Conservation (phyloP, 2,113 vertebrate species). For the Tetrao urogallus region DNA sequence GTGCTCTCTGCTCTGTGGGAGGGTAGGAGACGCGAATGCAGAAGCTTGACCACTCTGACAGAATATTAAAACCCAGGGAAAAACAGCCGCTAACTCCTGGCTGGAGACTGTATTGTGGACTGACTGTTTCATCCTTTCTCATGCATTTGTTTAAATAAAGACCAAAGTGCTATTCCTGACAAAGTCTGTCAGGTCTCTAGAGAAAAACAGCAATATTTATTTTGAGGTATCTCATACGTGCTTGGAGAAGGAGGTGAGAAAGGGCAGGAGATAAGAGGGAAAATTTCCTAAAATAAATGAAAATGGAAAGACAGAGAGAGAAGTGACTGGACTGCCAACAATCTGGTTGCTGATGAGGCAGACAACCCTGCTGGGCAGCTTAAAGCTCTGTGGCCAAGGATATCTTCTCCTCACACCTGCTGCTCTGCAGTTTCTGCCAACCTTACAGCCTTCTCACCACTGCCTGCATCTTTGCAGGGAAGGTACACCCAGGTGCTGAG, state of each 20-base stretch:
- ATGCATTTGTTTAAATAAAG: background rate
- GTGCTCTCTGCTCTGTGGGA: background rate
- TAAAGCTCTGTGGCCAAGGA: background rate
- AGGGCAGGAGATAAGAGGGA: too few species aligned
- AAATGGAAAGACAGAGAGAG: background rate
- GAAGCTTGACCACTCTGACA: background rate
- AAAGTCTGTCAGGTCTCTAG: background rate
- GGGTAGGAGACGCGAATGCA: accelerated
- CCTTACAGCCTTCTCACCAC: background rate
- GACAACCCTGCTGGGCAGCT: background rate
- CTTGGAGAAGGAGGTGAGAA: background rate
- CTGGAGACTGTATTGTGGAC: background rate
- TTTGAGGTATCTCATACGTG: background rate
- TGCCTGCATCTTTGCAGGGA: accelerated
- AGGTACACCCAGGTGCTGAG: accelerated
- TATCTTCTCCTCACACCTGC: background rate
- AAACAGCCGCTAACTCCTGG: accelerated
- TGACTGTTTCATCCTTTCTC: background rate
- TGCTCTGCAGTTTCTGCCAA: background rate
- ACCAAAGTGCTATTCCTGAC: background rate
- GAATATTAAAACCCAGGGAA: background rate
- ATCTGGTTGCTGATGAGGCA: background rate
- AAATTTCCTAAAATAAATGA: background rate
- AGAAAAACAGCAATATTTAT: background rate
- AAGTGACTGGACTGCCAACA: background rate